Evolutionary conservation across 2,888 invertebrate genomes (phyloP).

Genomic region (Lepidonotus clava): DNA sequence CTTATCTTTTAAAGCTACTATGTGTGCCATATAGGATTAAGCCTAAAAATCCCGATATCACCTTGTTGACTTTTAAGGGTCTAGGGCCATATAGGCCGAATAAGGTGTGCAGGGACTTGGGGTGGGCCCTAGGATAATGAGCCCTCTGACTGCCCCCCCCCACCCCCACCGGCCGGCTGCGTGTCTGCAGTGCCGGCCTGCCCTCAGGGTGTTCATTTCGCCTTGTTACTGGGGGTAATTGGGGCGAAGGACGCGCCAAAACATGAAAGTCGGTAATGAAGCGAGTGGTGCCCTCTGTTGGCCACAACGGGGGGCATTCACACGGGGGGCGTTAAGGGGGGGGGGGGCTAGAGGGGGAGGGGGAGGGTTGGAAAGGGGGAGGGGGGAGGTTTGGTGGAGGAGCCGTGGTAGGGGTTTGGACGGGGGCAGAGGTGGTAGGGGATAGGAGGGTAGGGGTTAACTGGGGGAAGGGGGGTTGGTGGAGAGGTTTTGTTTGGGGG

Average conservation of each 20-base stretch:
- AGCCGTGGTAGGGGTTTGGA: neutral
- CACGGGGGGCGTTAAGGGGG: neutral
- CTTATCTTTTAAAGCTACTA: too few relatives aligned
- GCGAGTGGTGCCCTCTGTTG: neutral
- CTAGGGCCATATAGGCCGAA: too few relatives aligned
- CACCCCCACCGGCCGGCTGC: too few relatives aligned
- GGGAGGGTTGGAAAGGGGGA: neutral
- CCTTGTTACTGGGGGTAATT: slow-evolving; percentile 9
- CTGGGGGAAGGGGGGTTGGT: neutral
- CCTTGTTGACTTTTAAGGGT: too few relatives aligned
- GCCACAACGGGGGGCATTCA: neutral
- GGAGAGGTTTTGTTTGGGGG: neutral
- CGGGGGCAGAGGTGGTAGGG: neutral
- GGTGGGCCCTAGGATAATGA: too few relatives aligned
- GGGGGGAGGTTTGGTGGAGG: neutral
- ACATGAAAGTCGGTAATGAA: slow-evolving; percentile 25
- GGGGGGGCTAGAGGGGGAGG: neutral
- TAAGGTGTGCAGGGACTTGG: too few relatives aligned
- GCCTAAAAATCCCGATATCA: too few relatives aligned
- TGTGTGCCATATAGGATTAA: too few relatives aligned
- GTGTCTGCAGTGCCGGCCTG: too few relatives aligned
- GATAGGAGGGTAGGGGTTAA: neutral
- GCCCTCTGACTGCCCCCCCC: too few relatives aligned
- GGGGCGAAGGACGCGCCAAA: slow-evolving; percentile 11
- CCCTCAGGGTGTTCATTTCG: slow-evolving; percentile 29